Conservation (phyloP, 2,113 vertebrate species). For the Pachypanchax playfairii region DNA sequence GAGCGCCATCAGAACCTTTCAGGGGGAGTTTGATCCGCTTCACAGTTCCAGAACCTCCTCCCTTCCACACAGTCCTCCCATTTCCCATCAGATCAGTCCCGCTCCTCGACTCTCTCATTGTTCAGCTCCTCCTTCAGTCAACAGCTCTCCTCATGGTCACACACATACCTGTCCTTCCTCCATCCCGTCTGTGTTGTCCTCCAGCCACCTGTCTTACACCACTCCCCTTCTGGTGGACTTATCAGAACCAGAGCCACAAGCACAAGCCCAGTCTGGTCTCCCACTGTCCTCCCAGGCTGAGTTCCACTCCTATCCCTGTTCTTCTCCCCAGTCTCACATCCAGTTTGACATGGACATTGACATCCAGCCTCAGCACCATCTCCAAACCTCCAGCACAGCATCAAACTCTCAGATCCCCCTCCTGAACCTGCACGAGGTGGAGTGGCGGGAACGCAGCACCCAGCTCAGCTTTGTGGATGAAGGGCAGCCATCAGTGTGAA, state of each 20-base stretch:
- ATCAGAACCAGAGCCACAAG: not conserved
- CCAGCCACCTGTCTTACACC: constrained; percentile 24
- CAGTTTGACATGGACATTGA: too few species aligned
- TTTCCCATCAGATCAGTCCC: constrained; percentile 23
- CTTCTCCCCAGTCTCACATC: not conserved
- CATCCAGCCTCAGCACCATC: too few species aligned
- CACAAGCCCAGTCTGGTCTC: too few species aligned
- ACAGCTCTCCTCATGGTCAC: constrained; percentile 66
- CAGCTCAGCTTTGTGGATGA: constrained; percentile 81
- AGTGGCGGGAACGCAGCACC: constrained; percentile 51
- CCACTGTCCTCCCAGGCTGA: not conserved
- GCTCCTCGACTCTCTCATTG: constrained; percentile 22
- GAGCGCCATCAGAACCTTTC: not conserved
- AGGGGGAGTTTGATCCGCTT: constrained; percentile 24
- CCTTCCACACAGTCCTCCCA: constrained; percentile 7
- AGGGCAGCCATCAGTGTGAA: constrained; percentile 71
- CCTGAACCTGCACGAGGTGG: constrained; percentile 56
- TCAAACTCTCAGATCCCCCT: constrained; percentile 20
- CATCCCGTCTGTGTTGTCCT: constrained; percentile 48
- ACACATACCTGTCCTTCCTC: constrained; percentile 36
- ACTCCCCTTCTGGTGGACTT: constrained; percentile 40
- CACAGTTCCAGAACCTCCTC: constrained; percentile 24
- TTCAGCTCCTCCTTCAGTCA: constrained; percentile 72
- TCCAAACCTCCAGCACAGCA: constrained; percentile 40
- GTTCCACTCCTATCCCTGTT: not conserved